Evolutionary conservation across 1,140 invertebrate species (phyloP), one percentile per base, ranked within the genome.

Genomic region (Lepidurus apus): DNA sequence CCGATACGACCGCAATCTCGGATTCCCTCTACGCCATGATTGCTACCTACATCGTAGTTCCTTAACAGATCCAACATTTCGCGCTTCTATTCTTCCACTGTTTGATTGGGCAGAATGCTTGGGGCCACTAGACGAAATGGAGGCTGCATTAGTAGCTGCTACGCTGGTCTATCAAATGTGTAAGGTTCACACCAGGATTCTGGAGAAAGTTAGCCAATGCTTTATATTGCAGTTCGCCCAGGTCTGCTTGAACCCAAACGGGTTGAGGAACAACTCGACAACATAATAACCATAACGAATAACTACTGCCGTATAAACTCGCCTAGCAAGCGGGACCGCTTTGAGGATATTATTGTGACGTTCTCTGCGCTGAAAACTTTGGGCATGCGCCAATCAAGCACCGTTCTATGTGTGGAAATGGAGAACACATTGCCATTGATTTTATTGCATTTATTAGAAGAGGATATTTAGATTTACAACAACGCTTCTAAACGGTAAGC

Each of bases 11-110:
- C 8, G 26, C 5, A 74, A 34, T 24, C 73, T 21, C 13, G 73
- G 73, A 10, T 79, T 79, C 42, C 78, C 73, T 74, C 45, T 79
- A 17, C 78, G 78, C 42, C n/a, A 42, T 13, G n/a, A 11, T 10
- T 13, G 13, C 21, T 24, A 53, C 13, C 44, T 77, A 7, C 34
- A 45, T 45, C 76, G 76, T 53, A 42, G 34, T 7, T 43, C 24
- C n/a, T 17, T 77, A 1, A 26, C 65, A 21, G 76, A 45, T 77
- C 76, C 24, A 24, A 34, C 42, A 9, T 45, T 53, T 13, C 76
- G 45, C 0, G 76, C 26, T 34, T 13, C 42, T 45, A 4, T 47
- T 26, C 65, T 65, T 10, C 76, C 76, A 17, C 21, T 77, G 26
- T 77, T 77, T 47, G 65, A 44, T 42, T 77, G 65, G 10, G 76